Base-by-base conservation (phyloP, 1,140 invertebrate genomes). In the Drosophila kepulauana region DNA sequence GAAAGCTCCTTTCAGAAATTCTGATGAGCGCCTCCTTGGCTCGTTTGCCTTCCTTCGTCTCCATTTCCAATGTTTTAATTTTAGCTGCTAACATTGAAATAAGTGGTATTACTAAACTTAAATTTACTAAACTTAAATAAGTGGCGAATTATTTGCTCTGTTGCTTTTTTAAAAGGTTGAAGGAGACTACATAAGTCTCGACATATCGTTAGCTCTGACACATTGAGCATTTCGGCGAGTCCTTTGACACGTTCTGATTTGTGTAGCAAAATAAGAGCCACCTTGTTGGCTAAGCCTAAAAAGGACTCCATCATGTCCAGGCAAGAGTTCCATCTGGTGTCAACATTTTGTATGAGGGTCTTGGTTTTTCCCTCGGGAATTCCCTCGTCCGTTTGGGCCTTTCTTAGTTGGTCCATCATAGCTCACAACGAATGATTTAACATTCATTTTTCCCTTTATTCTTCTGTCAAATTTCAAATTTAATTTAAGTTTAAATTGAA, bases 381-480 rank as follows among this genome's bases (percentile, higher is more conserved):
- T 16, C 59, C 59, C n/a, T 62, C 59, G 8, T 62, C 59, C 28
- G 45, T 28, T 41, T 62, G 59, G 6, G 45, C 41, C 7, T 61
- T 61, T 46, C 57, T 15, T 43, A 61, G 8, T 20, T 28, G 16
- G 20, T 61, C 41, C 57, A 61, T 61, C 8, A 46, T 10, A 6
- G 57, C 8, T 16, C 15, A 16, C 15, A 16, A 16, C 15, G 15
- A 16, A 16, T 16, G 15, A 1, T 1, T 16, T 16, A 16, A 16
- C 15, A 16, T 16, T 16, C 15, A 16, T 16, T 16, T 16, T 16
- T 16, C 15, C 15, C 15, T 16, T 16, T 16, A 16, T 16, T 16
- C 15, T 16, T 16, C 15, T 16, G 15, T 16, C 15, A 16, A 16
- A 16, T 16, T 16, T 16, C 15, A 16, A 16, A 16, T 16, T 16